phyloP scores from a whole-genome alignment of 2,797 vertebrate species.

The Propithecus deckenii region DNA sequence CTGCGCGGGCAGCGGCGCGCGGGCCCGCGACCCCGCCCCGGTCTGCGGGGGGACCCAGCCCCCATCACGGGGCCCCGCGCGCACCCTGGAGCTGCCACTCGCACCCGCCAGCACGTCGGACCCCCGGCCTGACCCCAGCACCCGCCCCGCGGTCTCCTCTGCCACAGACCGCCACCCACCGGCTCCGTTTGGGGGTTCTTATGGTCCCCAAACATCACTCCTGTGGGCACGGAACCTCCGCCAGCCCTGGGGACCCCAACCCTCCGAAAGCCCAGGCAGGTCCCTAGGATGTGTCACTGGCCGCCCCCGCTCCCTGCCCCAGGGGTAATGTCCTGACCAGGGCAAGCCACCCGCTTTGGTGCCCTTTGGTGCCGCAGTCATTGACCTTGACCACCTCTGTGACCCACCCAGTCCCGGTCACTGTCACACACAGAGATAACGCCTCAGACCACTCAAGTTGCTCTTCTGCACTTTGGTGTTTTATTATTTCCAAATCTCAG shows the following conservation, averaged over 20 bases:
- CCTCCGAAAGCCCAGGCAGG: too few relatives aligned
- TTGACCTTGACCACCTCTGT: neutral
- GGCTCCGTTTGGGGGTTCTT: neutral
- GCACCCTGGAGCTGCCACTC: neutral
- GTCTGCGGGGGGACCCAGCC: neutral
- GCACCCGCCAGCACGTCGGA: too few relatives aligned
- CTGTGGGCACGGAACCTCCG: neutral
- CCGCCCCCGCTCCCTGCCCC: accelerated
- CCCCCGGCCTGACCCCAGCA: neutral
- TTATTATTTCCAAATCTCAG: slow-evolving; percentile 68
- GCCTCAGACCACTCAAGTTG: neutral
- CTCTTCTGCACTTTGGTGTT: slow-evolving; percentile 51
- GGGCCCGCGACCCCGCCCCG: neutral
- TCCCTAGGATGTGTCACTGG: neutral
- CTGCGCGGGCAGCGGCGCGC: slow-evolving; percentile 18
- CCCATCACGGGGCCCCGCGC: accelerated
- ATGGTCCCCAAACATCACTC: neutral
- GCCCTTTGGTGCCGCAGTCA: neutral
- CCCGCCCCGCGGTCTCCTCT: neutral
- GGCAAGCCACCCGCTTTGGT: too few relatives aligned
- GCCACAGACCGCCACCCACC: neutral
- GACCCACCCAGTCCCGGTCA: neutral
- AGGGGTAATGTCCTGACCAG: neutral
- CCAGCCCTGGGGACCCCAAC: neutral
- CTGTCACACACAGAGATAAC: neutral